Base-by-base conservation (phyloP, 2,888 invertebrate genomes). In the Morpho deidamia region DNA sequence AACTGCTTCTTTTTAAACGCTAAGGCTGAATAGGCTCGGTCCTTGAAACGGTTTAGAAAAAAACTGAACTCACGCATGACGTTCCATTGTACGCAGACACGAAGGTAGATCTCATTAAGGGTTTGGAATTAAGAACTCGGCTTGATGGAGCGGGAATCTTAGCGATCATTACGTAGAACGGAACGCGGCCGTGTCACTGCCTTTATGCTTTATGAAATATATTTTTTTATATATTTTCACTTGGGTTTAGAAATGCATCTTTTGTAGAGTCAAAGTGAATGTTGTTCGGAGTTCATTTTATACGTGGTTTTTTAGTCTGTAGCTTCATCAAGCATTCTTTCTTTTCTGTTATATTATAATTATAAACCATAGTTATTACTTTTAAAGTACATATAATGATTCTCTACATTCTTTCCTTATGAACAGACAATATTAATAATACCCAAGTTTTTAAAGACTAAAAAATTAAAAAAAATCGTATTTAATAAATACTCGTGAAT, bases 71-170 rank as follows among this genome's bases (percentile, higher is more conserved):
- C 80, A 87, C 82, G 81, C 83, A 81, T 78, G 76, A 72, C 81
- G 76, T 76, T 73, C 77, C 77, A 88, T 88, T 88, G 85, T 87
- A 83, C 74, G 74, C 67, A 80, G 83, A 83, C 80, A 81, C 78
- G 67, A 80, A 85, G 86, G 84, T 84, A 76, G 81, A 86, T 87
- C 87, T 88, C 87, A 87, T 88, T 88, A 87, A 78, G 76, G 72
- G 81, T 81, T 68, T 69, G 76, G 80, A 81, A 83, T 81, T 79
- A 83, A 83, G 87, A 87, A 82, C 83, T 68, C 76, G 63, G 74
- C 64, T 76, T 81, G 77, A 83, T 87, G 85, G 72, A 78, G 85
- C 81, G 80, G 71, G 76, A 81, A 80, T 85, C 87, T 88, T 87
- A 78, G 82, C 78, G 83, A 83, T 88, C 87, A 84, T 88, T 88